Base-by-base conservation (phyloP, 1,140 invertebrate species). In the Lepidurus couesii region DNA sequence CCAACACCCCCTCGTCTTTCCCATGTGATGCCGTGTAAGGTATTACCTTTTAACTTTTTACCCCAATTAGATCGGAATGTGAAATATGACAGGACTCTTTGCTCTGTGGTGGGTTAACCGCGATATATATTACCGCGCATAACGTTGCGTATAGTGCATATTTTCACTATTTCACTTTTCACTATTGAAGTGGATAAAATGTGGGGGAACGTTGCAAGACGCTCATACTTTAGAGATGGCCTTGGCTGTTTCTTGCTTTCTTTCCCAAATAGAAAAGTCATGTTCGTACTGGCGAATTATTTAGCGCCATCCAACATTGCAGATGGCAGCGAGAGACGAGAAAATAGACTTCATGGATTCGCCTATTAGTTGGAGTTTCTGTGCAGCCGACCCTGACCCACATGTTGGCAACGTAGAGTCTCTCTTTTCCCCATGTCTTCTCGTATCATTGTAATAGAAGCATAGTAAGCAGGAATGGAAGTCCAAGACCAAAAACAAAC, bases 61-160 rank as follows among this genome's bases (percentile, higher is more conserved):
- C 53, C 53, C 53, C 53, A 65, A 65, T 65, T 65, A 65, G 53
- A 65, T n/a, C 8, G 53, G 53, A 65, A 65, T 65, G 53, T 65
- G 53, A 65, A 65, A 65, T 65, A 65, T 65, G 53, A 65, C 53
- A 65, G 53, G 53, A 65, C 53, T 65, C 21, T 65, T 11, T 65
- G 53, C 53, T 65, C 16, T 65, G 53, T 65, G 53, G 53, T 34
- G 34, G 53, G 53, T 13, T 11, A 65, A 65, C 53, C 53, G 53
- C 53, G 53, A 21, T 65, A 65, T 16, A 13, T 65, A 16, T 65
- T 65, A 65, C 53, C 53, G 8, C 21, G 21, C 8, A 65, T 34
- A 34, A 34, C 34, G 34, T 34, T 34, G 3, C 34, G 3, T 34
- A 3, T 34, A 34, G 2, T 34, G 34, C 2, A 34, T 34, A 34